A percentile compares a stretch with the other conserved stretches of the same genome.
Evolutionary conservation across 2,888 invertebrate genomes (phyloP).

Genomic region (Drosophila atripex): DNA sequence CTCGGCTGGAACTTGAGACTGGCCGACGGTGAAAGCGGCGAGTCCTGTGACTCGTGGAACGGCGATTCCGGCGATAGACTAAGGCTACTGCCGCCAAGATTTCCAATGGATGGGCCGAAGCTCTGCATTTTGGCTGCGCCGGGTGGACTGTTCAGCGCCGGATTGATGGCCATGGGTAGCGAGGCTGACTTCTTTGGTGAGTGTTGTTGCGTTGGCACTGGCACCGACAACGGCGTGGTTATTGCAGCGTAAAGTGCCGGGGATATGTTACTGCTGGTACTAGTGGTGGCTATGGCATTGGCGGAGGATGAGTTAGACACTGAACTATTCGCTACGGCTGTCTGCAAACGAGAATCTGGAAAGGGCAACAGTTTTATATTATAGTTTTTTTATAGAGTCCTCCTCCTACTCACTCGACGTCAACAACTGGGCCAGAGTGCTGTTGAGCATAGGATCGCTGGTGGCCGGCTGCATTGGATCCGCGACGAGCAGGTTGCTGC

Average conservation of each 20-base stretch:
- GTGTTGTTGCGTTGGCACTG: slow-evolving; percentile 59
- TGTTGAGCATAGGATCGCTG: slow-evolving; percentile 90
- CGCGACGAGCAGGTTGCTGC: slow-evolving; percentile 63
- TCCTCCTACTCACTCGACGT: slow-evolving; percentile 83
- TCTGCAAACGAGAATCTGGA: slow-evolving; percentile 63
- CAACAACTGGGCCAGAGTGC: slow-evolving; percentile 93
- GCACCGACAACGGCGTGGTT: slow-evolving; percentile 57
- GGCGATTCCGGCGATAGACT: slow-evolving; percentile 82
- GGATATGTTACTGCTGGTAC: slow-evolving; percentile 46
- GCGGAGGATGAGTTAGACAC: slow-evolving; percentile 76
- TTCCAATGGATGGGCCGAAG: slow-evolving; percentile 55
- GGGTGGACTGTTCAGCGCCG: slow-evolving; percentile 79
- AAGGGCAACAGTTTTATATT: not conserved
- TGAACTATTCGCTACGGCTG: slow-evolving; percentile 62
- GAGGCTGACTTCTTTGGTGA: slow-evolving; percentile 83
- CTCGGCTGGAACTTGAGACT: slow-evolving; percentile 84
- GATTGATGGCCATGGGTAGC: slow-evolving; percentile 77
- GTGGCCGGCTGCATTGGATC: slow-evolving; percentile 88
- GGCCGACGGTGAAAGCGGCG: slow-evolving; percentile 87
- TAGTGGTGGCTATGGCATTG: slow-evolving; percentile 73
- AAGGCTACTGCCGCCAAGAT: slow-evolving; percentile 59
- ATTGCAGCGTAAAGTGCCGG: slow-evolving; percentile 43
- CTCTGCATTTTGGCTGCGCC: slow-evolving; percentile 68
- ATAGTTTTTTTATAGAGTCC: not conserved
- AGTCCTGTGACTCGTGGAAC: slow-evolving; percentile 82